phyloP scores from a whole-genome alignment of 23 tunicate species.

The Styela plicata region DNA sequence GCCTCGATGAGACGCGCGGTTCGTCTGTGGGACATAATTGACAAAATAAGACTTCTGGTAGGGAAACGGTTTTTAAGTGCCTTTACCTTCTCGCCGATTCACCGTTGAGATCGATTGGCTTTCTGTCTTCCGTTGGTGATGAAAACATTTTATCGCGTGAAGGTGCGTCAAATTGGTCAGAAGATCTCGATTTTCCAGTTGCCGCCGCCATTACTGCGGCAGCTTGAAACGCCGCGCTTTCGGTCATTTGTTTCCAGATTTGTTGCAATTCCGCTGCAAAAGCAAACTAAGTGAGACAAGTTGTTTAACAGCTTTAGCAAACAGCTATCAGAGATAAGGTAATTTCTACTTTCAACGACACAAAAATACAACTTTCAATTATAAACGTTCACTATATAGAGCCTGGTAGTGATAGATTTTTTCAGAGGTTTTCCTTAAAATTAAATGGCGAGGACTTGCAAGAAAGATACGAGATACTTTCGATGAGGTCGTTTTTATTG shows the following conservation, averaged over 20 bases:
- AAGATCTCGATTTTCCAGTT: background rate
- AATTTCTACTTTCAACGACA: background rate
- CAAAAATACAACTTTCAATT: background rate
- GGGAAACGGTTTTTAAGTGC: too few relatives aligned
- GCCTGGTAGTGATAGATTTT: too few relatives aligned
- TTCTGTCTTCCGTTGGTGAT: slow-evolving; percentile 7
- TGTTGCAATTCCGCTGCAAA: slow-evolving; percentile 29
- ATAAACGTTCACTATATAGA: too few relatives aligned
- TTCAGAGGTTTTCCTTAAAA: too few relatives aligned
- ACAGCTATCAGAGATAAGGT: too few relatives aligned
- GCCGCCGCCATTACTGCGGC: slow-evolving; percentile 20
- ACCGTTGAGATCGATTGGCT: background rate
- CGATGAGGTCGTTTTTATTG: too few relatives aligned
- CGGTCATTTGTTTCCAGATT: slow-evolving; percentile 31
- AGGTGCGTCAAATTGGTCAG: background rate
- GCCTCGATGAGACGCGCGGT: too few relatives aligned
- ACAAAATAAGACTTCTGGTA: background rate
- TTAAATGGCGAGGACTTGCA: too few relatives aligned
- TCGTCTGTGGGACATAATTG: too few relatives aligned
- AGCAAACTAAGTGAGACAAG: background rate
- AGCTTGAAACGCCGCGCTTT: slow-evolving; percentile 26
- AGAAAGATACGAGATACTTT: too few relatives aligned
- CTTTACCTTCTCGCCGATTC: slow-evolving; percentile 8
- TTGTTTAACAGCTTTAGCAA: background rate
- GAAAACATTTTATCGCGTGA: slow-evolving; percentile 24